Conservation (phyloP, 2,888 invertebrate genomes). For the Reticulitermes lucifugus region DNA sequence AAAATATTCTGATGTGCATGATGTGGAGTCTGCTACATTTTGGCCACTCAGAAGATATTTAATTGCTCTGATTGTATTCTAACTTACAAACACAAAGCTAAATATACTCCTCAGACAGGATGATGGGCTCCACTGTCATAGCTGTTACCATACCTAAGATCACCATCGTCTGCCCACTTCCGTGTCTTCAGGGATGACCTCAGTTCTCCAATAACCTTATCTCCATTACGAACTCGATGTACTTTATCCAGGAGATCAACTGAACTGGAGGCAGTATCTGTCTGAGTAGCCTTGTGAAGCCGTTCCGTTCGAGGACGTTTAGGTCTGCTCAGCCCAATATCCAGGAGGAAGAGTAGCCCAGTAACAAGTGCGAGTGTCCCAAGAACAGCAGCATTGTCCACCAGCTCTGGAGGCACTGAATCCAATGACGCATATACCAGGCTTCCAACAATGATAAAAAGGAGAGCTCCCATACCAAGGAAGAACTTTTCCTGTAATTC, state of each 20-base stretch:
- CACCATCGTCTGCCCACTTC: constrained; percentile 2
- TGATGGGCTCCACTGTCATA: no score
- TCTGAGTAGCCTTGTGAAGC: constrained; percentile 40
- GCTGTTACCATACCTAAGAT: not conserved
- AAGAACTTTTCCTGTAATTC: constrained; percentile 73
- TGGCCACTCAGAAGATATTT: no score
- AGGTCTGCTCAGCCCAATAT: constrained; percentile 62
- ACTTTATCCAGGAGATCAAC: constrained; percentile 30
- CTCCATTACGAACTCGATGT: constrained; percentile 19
- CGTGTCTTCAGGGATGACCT: constrained; percentile 40
- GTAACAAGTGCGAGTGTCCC: constrained; percentile 75
- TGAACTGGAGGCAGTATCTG: not conserved
- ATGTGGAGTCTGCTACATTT: no score
- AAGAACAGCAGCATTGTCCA: constrained; percentile 79
- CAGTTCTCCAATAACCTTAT: constrained; percentile 38
- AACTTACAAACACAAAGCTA: no score
- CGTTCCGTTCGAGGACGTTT: constrained; percentile 10
- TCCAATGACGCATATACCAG: constrained; percentile 78
- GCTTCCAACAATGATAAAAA: constrained; percentile 77
- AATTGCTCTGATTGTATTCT: no score
- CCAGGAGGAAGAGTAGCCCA: constrained; percentile 76
- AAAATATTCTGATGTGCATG: no score
- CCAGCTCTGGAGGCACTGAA: constrained; percentile 73
- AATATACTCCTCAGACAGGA: no score
- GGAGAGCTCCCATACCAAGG: constrained; percentile 76